A percentile compares a stretch with the other conserved stretches of the same genome.
Evolutionary conservation across 1,140 invertebrate species (phyloP).

Genomic region (Rhizoglyphus robini): DNA sequence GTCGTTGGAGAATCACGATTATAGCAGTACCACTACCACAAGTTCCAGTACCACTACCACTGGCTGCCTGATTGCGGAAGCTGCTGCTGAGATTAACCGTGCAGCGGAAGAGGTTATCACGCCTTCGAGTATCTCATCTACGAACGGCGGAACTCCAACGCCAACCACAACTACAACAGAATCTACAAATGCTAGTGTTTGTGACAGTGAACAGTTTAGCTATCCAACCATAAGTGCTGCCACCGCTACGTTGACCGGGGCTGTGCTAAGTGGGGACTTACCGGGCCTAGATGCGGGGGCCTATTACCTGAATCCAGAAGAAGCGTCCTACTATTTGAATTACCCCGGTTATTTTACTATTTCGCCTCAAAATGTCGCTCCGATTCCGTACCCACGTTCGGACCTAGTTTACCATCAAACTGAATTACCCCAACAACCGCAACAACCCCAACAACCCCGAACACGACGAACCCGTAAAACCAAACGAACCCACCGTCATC

Average conservation of each 20-base stretch:
- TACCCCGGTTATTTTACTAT: background rate
- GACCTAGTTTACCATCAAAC: no score
- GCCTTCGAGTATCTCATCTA: background rate
- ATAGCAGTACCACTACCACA: no score
- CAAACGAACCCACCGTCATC: background rate
- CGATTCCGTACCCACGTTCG: background rate
- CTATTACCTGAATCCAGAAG: background rate
- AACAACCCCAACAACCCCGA: background rate
- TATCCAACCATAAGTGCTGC: background rate
- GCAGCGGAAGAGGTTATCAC: background rate
- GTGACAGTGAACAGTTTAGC: background rate
- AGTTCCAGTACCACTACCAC: background rate
- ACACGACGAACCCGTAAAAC: no score
- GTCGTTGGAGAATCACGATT: no score
- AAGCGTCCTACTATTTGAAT: background rate
- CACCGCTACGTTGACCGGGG: background rate
- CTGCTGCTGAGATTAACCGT: background rate
- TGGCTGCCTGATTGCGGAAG: conserved; percentile 1
- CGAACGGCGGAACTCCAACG: background rate
- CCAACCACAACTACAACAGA: background rate
- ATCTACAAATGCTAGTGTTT: background rate
- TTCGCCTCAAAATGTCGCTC: no score
- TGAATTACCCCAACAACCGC: background rate
- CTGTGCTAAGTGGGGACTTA: background rate
- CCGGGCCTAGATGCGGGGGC: background rate